Evolutionary conservation across 2,113 vertebrate genomes (phyloP).

Genomic region (Larimichthys polyactis): DNA sequence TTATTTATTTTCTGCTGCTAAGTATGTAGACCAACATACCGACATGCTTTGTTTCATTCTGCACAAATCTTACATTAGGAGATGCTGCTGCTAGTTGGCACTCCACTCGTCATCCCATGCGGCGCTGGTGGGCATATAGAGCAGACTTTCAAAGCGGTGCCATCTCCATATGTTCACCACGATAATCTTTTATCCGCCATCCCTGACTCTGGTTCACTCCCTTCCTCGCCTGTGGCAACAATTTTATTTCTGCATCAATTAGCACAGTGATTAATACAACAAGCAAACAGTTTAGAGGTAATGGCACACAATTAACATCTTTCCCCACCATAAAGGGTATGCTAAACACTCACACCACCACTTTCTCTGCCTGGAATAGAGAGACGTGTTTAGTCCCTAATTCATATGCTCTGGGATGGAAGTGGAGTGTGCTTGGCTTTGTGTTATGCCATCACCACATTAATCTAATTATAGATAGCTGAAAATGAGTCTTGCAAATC

Average conservation of each 20-base stretch:
- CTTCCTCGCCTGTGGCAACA: slow-evolving; percentile 95
- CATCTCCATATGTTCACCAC: slow-evolving; percentile 92
- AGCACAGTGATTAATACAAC: slow-evolving; percentile 99
- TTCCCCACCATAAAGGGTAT: slow-evolving; percentile 94
- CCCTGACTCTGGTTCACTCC: slow-evolving; percentile 87
- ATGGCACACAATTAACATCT: slow-evolving; percentile 99
- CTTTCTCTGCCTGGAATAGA: slow-evolving; percentile 93
- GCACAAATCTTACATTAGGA: slow-evolving; percentile 22
- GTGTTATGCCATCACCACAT: slow-evolving; percentile 87
- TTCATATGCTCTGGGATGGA: slow-evolving; percentile 94
- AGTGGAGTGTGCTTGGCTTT: slow-evolving; percentile 88
- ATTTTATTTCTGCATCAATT: slow-evolving; percentile 99
- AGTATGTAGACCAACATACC: slow-evolving; percentile 25
- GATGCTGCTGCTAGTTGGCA: slow-evolving; percentile 51
- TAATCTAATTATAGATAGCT: slow-evolving; percentile 98
- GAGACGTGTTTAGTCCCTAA: slow-evolving; percentile 94
- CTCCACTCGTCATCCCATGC: slow-evolving; percentile 65
- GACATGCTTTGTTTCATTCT: slow-evolving; percentile 38
- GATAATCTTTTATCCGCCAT: slow-evolving; percentile 94
- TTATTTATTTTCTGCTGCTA: slow-evolving; percentile 17
- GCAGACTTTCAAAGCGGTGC: slow-evolving; percentile 89
- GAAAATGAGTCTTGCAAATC: slow-evolving; percentile 89
- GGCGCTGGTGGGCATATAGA: slow-evolving; percentile 82
- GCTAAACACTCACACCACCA: slow-evolving; percentile 93
- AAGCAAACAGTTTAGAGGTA: slow-evolving; percentile 99